These are phyloP conservation scores for Stenotaenia linearis DNA, from an alignment of 2,888 invertebrate species.

Conservation along the genomic window DNA sequence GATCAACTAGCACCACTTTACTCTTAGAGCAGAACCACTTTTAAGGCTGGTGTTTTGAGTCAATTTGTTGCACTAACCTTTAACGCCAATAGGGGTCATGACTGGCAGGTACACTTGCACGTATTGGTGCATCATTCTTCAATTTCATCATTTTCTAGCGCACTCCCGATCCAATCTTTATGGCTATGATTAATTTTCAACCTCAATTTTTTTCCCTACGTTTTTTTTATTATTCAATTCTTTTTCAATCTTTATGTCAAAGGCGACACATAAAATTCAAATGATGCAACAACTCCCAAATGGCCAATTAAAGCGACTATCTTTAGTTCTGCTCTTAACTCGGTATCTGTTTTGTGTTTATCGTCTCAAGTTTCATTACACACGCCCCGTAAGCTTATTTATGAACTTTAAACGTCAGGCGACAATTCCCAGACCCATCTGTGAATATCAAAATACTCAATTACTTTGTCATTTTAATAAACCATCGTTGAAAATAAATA, in stretches of 20 bases:
- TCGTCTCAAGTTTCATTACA: neutral
- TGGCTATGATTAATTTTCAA: neutral
- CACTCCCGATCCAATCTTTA: neutral
- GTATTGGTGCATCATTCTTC: neutral
- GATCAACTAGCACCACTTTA: constrained; percentile 24
- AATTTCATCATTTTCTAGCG: neutral
- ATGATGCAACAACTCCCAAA: neutral
- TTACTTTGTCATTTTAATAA: neutral
- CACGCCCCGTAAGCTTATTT: neutral
- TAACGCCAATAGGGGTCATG: neutral
- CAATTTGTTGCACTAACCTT: constrained; percentile 21
- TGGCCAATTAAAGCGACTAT: constrained; percentile 6
- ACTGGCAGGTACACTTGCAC: constrained; percentile 3
- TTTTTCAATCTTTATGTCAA: neutral
- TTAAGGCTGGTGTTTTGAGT: constrained; percentile 16
- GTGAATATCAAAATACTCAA: neutral
- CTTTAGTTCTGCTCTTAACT: neutral
- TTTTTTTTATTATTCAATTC: neutral
- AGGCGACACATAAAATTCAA: neutral
- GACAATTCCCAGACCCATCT: neutral
- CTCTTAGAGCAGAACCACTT: constrained; percentile 21
- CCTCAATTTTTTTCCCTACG: neutral
- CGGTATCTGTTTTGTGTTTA: constrained; percentile 17
- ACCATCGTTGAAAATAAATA: neutral
- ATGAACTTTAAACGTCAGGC: neutral